Evolutionary conservation across 2,797 vertebrate genomes (phyloP).

Genomic region (Pseudocheirus occidentalis): DNA sequence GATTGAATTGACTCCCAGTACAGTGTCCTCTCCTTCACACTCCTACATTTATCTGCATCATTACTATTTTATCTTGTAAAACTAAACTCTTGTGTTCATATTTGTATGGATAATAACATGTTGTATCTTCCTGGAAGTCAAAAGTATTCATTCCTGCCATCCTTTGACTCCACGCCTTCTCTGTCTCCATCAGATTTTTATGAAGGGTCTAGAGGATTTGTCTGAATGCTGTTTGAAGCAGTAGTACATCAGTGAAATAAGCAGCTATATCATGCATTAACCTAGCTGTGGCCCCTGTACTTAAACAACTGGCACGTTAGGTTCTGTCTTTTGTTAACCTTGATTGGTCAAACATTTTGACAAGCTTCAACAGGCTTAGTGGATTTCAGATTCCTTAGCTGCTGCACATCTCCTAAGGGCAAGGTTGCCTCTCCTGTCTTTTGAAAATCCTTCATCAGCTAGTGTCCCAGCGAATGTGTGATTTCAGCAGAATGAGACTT

Average conservation of each 20-base stretch:
- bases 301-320: neutral
- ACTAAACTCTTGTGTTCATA: neutral
- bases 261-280: constrained; percentile 7
- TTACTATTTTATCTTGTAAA: neutral
- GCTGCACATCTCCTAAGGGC: constrained; percentile 53
- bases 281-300: neutral
- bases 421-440: constrained; percentile 42
- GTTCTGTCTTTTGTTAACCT: constrained; percentile 33
- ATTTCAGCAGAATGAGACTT: constrained; percentile 59
- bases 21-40: neutral
- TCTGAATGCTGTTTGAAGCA: neutral
- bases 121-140: neutral
- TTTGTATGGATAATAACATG: neutral
- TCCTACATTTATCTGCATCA: neutral
- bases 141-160: neutral
- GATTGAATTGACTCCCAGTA: neutral
- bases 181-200: constrained; percentile 1
- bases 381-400: constrained; percentile 55
- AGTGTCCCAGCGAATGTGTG: constrained; percentile 7
- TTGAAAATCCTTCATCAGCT: constrained; percentile 57
- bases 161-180: neutral
- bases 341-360: constrained; percentile 65
- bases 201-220: neutral
- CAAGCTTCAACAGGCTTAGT: constrained; percentile 61
- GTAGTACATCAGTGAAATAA: neutral